Conservation (phyloP, 2,797 vertebrate genomes). For the Poliocrania exsul region DNA sequence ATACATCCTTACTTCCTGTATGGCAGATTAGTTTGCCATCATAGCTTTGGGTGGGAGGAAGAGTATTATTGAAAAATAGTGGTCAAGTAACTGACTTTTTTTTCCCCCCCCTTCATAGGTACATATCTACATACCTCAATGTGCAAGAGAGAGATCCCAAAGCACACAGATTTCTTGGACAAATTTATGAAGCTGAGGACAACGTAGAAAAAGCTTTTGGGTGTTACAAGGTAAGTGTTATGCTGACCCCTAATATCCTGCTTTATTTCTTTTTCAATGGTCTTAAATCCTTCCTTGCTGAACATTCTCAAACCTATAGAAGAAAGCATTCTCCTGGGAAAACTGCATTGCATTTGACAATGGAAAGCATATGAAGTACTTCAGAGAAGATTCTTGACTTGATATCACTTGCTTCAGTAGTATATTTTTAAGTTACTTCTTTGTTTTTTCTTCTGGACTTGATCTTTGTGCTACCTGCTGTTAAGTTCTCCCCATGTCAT, state of each 20-base stretch:
- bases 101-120: conserved; percentile 69
- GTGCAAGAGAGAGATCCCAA: conserved; percentile 95
- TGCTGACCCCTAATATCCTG: background rate
- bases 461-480: background rate
- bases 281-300: background rate
- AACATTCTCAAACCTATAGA: background rate
- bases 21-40: background rate
- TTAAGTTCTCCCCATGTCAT: background rate
- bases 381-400: background rate
- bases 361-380: background rate
- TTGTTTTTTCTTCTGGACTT: background rate
- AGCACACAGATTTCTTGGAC: conserved; percentile 95
- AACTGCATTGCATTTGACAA: background rate
- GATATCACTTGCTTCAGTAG: background rate
- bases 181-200: conserved; percentile 91
- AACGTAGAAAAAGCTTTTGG: conserved; percentile 91
- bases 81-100: background rate
- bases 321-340: background rate
- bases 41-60: background rate
- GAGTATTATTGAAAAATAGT: background rate
- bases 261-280: background rate
- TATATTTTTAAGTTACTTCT: background rate
- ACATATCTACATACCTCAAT: conserved; percentile 90
- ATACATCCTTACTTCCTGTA: background rate
- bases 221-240: conserved; percentile 89